Evolutionary conservation across 2,888 invertebrate genomes (phyloP), one percentile per base, ranked within the genome.

Genomic region (Agrochola lychnidis): DNA sequence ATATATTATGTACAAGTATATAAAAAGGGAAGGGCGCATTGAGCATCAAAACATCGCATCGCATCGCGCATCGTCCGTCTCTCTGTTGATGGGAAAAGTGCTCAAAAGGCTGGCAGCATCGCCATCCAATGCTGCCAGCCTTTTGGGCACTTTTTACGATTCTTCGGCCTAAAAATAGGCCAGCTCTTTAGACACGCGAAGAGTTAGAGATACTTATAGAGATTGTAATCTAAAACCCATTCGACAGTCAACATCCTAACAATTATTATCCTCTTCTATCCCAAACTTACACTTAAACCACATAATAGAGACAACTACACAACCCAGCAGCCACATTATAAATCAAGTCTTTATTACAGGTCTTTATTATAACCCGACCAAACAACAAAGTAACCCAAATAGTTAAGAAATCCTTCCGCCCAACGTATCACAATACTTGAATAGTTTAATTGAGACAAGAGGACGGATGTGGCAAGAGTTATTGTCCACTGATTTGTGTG

Each of bases 401-500:
- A 78, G 72, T 83, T 82, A 83, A 85, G 83, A 83, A 84, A 73
- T 83, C 83, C 85, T 85, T 86, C 74, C 76, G 73, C 75, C 79
- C 80, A 78, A 79, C 83, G 70, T 70, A 81, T 85, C 70, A 88
- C 85, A 87, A 87, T 83, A 83, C 82, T 85, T 81, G 84, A 82
- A 79, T 86, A 82, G 87, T 87, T 85, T 87, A 85, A 85, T 85
- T 77, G 82, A 75, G 78, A 73, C 85, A 86, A 81, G 70, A 68
- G 85, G 63, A 77, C 87, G 85, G 85, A 87, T 78, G 82, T 73
- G 70, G 73, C 40, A 61, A 76, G 75, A 84, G 83, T 84, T 84
- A 84, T 84, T 82, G 82, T 84, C 83, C 84, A 69, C 86, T 86
- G 92, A 94, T 94, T 93, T 93, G 80, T 72, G 56, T 77, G 80